Percentiles rank a stretch among this genome's conserved stretches.
phyloP scores from a whole-genome alignment of 1,140 invertebrate species.

The Elymnias hypermnestra region DNA sequence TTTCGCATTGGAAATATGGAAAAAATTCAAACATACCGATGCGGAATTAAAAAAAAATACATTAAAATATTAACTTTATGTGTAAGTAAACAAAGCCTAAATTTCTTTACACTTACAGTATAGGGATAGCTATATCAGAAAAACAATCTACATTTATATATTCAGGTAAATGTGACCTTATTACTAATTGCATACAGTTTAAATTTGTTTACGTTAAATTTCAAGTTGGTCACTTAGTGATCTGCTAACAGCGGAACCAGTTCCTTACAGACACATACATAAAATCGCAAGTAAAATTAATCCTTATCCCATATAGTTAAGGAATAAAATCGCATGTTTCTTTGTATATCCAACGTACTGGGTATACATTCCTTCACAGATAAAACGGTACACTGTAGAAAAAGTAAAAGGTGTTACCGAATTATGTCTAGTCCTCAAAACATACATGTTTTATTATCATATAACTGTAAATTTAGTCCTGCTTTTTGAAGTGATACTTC shows the following conservation, averaged over 20 bases:
- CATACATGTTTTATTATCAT: neutral
- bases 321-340: neutral
- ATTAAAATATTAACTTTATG: constrained; percentile 15
- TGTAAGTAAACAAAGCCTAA: constrained; percentile 9
- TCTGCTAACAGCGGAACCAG: constrained; percentile 40
- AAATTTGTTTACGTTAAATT: constrained; percentile 16
- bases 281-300: constrained; percentile 16
- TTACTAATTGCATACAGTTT: constrained; percentile 13
- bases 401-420: constrained; percentile 18
- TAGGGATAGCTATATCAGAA: constrained; percentile 29
- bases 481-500: too few species aligned
- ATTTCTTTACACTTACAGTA: constrained; percentile 22
- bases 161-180: constrained; percentile 16
- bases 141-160: constrained; percentile 13
- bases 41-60: too few species aligned
- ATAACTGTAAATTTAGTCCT: neutral
- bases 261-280: constrained; percentile 34
- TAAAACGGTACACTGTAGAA: constrained; percentile 22
- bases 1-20: too few species aligned
- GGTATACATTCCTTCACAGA: constrained; percentile 20
- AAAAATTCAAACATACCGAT: too few species aligned
- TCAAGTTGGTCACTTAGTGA: constrained; percentile 36
- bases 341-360: neutral
- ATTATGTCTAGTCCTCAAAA: constrained; percentile 7
- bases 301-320: neutral